Evolutionary conservation across 2,797 vertebrate species (phyloP).

Genomic region (Selene dorsalis): DNA sequence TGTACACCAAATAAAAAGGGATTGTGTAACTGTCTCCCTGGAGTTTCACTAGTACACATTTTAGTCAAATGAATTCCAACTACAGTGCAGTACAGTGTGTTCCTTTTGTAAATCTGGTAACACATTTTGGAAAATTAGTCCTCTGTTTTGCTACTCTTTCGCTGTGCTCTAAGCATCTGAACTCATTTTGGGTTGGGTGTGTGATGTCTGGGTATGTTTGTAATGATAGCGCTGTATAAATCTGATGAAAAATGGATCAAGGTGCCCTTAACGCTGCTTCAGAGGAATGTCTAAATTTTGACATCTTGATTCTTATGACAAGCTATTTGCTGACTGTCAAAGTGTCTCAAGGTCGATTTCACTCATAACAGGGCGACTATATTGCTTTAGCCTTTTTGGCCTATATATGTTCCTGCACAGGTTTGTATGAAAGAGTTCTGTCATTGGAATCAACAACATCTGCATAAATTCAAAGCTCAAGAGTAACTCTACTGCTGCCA

Average conservation of each 20-base stretch:
- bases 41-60: neutral
- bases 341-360: slow-evolving; percentile 53
- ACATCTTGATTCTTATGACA: slow-evolving; percentile 16
- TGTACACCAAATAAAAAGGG: slow-evolving; percentile 14
- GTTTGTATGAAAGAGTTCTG: slow-evolving; percentile 79
- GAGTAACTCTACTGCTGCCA: neutral
- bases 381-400: slow-evolving; percentile 57
- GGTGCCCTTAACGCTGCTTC: slow-evolving; percentile 16
- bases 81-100: slow-evolving; percentile 2
- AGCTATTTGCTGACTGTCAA: slow-evolving; percentile 28
- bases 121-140: slow-evolving; percentile 4
- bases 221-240: slow-evolving; percentile 19
- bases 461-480: slow-evolving; percentile 21
- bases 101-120: slow-evolving; percentile 17
- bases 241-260: slow-evolving; percentile 21
- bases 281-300: slow-evolving; percentile 1
- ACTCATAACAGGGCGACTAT: slow-evolving; percentile 54
- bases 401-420: slow-evolving; percentile 62
- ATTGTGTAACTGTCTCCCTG: slow-evolving; percentile 30
- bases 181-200: slow-evolving; percentile 33
- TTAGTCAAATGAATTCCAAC: slow-evolving; percentile 12
- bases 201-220: slow-evolving; percentile 16
- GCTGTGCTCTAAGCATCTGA: slow-evolving; percentile 43
- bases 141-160: neutral
- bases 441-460: slow-evolving; percentile 42